A percentile compares a stretch with the other conserved stretches of the same genome.
Conservation (phyloP, 2,888 invertebrate species). For the Pyrrhosoma nymphula region DNA sequence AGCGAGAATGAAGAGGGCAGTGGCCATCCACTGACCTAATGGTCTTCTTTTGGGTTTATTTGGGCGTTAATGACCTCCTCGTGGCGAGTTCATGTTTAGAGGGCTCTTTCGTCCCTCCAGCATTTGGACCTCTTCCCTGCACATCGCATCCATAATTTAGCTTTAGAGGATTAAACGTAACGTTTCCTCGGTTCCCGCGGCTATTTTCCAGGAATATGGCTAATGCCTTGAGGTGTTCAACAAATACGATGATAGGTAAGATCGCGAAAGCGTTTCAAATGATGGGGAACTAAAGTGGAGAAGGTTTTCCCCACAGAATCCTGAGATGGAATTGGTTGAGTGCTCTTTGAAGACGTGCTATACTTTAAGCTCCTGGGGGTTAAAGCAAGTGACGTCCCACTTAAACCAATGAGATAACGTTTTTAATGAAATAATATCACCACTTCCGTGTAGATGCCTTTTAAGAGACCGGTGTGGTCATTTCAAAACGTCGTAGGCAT, state of each 20-base stretch:
- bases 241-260: neutral
- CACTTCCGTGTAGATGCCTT: neutral
- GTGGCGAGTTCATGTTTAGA: neutral
- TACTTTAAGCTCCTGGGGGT: neutral
- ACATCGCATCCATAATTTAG: neutral
- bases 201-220: neutral
- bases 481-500: neutral
- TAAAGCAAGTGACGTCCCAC: neutral
- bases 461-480: neutral
- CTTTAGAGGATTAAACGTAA: neutral
- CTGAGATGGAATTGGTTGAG: neutral
- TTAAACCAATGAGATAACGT: neutral
- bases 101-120: neutral
- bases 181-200: neutral
- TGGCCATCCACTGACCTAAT: neutral
- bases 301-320: neutral
- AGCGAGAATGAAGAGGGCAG: neutral
- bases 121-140: neutral
- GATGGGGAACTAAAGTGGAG: neutral
- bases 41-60: neutral
- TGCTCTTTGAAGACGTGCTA: neutral
- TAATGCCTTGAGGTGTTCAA: conserved; percentile 3
- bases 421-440: conserved; percentile 16
- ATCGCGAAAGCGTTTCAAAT: neutral
- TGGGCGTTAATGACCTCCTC: neutral